A percentile compares a stretch with the other conserved stretches of the same genome.
Evolutionary conservation across 1,140 invertebrate genomes (phyloP).

Genomic region (Pogonomyrmex barbatus): DNA sequence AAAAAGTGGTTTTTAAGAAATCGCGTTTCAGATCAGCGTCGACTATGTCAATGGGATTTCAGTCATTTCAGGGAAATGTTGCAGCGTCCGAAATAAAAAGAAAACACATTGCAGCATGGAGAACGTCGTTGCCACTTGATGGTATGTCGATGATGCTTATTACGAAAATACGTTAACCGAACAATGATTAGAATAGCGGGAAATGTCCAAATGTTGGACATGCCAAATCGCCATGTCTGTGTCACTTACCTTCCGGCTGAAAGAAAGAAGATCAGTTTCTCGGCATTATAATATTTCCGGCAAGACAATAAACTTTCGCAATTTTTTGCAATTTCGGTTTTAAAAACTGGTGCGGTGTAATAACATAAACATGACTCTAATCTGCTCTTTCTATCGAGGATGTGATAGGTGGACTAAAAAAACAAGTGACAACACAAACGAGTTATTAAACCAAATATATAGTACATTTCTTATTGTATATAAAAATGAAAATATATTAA

Average conservation of each 20-base stretch:
- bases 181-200: not conserved
- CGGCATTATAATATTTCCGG: not conserved
- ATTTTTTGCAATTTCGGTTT: not conserved
- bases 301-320: not conserved
- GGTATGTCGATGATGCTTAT: not conserved
- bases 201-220: not conserved
- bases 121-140: not conserved
- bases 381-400: conserved; percentile 72
- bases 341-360: conserved; percentile 1
- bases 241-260: conserved; percentile 83
- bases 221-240: conserved; percentile 24
- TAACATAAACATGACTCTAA: not conserved
- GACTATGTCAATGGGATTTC: not conserved
- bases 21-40: not conserved
- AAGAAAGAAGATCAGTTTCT: conserved; percentile 67
- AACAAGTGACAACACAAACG: conserved; percentile 83
- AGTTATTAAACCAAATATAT: conserved; percentile 86
- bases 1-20: conserved; percentile 3
- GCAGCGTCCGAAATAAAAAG: not conserved
- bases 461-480: conserved; percentile 86
- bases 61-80: not conserved
- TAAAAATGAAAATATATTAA: conserved; percentile 87
- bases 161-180: not conserved
- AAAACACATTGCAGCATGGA: too few species aligned
- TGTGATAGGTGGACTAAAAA: conserved; percentile 81